phyloP scores from a whole-genome alignment of 2,797 vertebrate species.

The Argya squamiceps region DNA sequence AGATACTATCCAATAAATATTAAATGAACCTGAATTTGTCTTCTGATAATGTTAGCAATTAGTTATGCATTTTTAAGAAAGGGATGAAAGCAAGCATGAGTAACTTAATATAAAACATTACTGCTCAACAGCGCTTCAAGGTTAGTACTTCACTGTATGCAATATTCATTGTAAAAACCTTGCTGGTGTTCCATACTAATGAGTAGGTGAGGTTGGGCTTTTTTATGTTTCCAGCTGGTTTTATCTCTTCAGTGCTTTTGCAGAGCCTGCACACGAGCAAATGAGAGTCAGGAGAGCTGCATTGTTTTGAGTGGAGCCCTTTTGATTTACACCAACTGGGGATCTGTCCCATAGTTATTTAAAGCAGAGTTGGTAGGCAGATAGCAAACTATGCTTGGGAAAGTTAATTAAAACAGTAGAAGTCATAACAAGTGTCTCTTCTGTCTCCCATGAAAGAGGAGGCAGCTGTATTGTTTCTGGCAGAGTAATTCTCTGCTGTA shows the following conservation, averaged over 20 bases:
- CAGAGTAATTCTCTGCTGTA: slow-evolving; percentile 48
- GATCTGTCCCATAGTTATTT: slow-evolving; percentile 16
- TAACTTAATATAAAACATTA: slow-evolving; percentile 54
- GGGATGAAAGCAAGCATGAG: slow-evolving; percentile 45
- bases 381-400: slow-evolving; percentile 8
- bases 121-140: slow-evolving; percentile 37
- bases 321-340: not conserved
- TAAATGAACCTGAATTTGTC: slow-evolving; percentile 56
- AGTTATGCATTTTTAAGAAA: slow-evolving; percentile 53
- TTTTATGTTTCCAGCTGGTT: slow-evolving; percentile 18
- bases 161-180: slow-evolving; percentile 43
- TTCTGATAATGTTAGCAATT: slow-evolving; percentile 56
- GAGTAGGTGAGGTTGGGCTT: not conserved
- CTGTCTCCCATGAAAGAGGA: slow-evolving; percentile 30
- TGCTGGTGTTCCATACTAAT: slow-evolving; percentile 45
- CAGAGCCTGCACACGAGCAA: not conserved
- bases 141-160: slow-evolving; percentile 31
- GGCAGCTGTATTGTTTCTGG: slow-evolving; percentile 54
- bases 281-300: not conserved
- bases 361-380: slow-evolving; percentile 5
- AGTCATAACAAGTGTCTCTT: slow-evolving; percentile 39
- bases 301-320: not conserved
- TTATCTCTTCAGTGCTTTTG: not conserved
- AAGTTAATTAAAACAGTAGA: slow-evolving; percentile 63
- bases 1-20: slow-evolving; percentile 43